phyloP scores from a whole-genome alignment of 2,797 vertebrate genomes.

The Takifugu rubripes region DNA sequence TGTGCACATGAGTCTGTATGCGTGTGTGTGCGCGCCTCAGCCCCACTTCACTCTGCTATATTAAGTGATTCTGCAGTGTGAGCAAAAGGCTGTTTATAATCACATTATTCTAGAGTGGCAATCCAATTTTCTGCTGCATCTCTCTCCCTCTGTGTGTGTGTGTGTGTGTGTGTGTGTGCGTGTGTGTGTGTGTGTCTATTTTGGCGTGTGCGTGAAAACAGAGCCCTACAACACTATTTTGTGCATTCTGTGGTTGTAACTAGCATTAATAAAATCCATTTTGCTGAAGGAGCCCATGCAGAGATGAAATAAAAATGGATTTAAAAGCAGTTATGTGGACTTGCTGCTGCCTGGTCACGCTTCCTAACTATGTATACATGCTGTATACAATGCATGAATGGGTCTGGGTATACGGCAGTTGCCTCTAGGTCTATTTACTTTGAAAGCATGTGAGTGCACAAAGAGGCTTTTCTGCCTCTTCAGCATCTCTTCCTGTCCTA shows the following conservation, averaged over 20 bases:
- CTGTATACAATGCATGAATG: background rate
- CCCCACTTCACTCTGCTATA: conserved; percentile 62
- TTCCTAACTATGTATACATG: conserved; percentile 2
- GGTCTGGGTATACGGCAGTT: conserved; percentile 1
- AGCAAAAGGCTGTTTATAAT: conserved; percentile 60
- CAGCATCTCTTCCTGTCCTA: conserved; percentile 53
- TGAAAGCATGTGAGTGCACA: conserved; percentile 9
- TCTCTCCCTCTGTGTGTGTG: conserved; percentile 5
- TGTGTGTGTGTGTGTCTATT: background rate
- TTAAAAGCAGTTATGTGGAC: background rate
- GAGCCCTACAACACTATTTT: background rate
- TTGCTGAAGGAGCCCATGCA: background rate
- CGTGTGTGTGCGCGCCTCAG: conserved; percentile 12
- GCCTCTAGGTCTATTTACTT: conserved; percentile 8
- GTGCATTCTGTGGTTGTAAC: background rate
- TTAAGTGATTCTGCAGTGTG: conserved; percentile 57
- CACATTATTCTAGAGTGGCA: conserved; percentile 53
- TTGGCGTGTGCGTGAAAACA: no score
- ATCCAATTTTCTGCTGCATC: conserved; percentile 63
- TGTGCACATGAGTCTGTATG: conserved; percentile 3
- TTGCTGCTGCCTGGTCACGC: conserved; percentile 4
- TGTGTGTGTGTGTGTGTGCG: conserved; percentile 3
- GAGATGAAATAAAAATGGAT: background rate
- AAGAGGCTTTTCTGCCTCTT: conserved; percentile 21
- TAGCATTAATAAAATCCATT: background rate